Evolutionary conservation across 1,140 invertebrate genomes (phyloP).

Genomic region (Bombyx mori): DNA sequence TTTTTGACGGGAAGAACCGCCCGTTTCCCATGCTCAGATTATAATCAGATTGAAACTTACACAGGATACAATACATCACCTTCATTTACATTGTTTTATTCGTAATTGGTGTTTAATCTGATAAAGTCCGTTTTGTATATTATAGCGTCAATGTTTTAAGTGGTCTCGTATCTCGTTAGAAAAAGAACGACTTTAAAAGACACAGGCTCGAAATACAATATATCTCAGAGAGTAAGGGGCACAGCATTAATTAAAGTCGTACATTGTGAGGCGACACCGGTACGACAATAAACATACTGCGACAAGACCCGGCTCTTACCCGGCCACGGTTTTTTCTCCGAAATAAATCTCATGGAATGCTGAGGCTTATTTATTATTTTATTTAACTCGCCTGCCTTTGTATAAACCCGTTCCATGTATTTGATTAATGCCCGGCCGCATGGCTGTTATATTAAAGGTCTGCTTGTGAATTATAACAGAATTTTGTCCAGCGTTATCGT

Average conservation of each 20-base stretch:
- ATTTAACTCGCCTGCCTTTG: slow-evolving; percentile 57
- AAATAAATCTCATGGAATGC: slow-evolving; percentile 67
- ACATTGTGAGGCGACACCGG: slow-evolving; percentile 49
- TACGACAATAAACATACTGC: slow-evolving; percentile 50
- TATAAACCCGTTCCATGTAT: slow-evolving; percentile 56
- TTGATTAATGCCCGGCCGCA: slow-evolving; percentile 56
- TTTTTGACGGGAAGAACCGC: slow-evolving; percentile 20
- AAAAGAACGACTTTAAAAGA: slow-evolving; percentile 18
- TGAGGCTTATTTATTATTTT: slow-evolving; percentile 67
- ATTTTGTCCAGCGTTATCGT: slow-evolving; percentile 49
- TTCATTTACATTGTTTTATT: slow-evolving; percentile 25
- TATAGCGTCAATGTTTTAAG: background rate
- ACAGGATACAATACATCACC: slow-evolving; percentile 18
- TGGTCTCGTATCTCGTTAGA: slow-evolving; percentile 10
- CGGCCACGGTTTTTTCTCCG: slow-evolving; percentile 56
- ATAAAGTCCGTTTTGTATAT: slow-evolving; percentile 10
- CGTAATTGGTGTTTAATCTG: slow-evolving; percentile 13
- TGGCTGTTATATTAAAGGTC: slow-evolving; percentile 53
- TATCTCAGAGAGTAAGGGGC: slow-evolving; percentile 40
- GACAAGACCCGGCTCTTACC: slow-evolving; percentile 56
- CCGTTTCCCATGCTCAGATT: slow-evolving; percentile 31
- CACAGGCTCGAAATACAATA: slow-evolving; percentile 24
- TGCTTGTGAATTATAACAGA: slow-evolving; percentile 51
- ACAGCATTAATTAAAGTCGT: slow-evolving; percentile 57
- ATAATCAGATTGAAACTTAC: slow-evolving; percentile 24